Evolutionary conservation across 2,113 vertebrate genomes (phyloP).

Genomic region (Perccottus glenii): DNA sequence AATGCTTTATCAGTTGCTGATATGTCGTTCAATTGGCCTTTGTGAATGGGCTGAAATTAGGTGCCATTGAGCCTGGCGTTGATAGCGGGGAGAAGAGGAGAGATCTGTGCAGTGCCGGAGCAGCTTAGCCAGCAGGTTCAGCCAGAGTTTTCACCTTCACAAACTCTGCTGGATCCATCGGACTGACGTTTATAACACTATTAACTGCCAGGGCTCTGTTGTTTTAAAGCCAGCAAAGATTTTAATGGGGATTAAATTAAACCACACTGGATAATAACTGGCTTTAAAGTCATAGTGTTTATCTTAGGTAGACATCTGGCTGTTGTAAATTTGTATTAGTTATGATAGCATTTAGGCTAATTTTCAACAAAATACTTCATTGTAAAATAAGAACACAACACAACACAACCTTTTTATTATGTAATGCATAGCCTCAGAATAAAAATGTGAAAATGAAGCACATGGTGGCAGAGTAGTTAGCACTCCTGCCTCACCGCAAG

Average conservation of each 20-base stretch:
- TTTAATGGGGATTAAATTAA: conserved; percentile 3
- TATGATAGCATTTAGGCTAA: too few species aligned
- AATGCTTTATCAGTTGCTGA: conserved; percentile 56
- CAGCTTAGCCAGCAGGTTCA: conserved; percentile 34
- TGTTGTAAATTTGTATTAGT: background rate
- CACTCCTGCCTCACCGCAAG: too few species aligned
- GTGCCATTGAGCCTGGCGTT: conserved; percentile 37
- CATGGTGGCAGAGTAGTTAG: too few species aligned
- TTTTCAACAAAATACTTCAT: too few species aligned
- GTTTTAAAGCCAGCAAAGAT: background rate
- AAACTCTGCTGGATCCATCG: conserved; percentile 6
- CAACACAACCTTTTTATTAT: too few species aligned
- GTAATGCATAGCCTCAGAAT: too few species aligned
- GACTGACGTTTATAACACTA: conserved; percentile 16
- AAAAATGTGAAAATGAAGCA: too few species aligned
- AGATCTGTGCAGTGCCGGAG: conserved; percentile 17
- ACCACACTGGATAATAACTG: conserved; percentile 8
- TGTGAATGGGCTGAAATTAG: conserved; percentile 59
- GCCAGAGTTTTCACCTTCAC: conserved; percentile 38
- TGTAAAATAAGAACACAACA: too few species aligned
- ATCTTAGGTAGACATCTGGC: background rate
- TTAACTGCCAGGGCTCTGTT: conserved; percentile 1
- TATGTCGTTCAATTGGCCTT: conserved; percentile 56
- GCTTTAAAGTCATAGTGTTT: conserved; percentile 1
- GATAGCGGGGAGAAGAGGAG: conserved; percentile 31